These are phyloP conservation scores for Chanos chanos DNA, from an alignment of 2,797 vertebrate species.

Conservation along the genomic window DNA sequence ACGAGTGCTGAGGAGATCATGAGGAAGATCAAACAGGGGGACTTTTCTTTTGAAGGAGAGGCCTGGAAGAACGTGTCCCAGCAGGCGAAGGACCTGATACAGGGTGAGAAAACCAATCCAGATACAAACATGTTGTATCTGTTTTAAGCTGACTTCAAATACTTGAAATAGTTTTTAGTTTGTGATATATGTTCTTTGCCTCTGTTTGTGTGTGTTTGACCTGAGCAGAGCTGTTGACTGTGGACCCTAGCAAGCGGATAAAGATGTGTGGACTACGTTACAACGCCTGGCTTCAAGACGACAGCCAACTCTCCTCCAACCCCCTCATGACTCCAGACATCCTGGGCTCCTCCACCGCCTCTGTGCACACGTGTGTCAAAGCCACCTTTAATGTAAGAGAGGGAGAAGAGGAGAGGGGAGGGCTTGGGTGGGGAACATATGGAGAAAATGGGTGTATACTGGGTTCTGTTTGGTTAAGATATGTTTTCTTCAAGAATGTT, in stretches of 20 bases:
- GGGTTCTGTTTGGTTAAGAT: too few species aligned
- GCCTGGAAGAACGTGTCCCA: slow-evolving; percentile 96
- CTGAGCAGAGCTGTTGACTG: slow-evolving; percentile 87
- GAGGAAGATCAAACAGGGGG: slow-evolving; percentile 98
- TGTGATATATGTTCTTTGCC: slow-evolving; percentile 9
- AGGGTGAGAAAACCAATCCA: slow-evolving; percentile 69
- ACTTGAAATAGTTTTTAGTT: background rate
- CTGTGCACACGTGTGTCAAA: slow-evolving; percentile 95
- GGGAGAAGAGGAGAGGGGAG: background rate
- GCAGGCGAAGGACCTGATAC: slow-evolving; percentile 96
- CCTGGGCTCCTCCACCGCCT: slow-evolving; percentile 87
- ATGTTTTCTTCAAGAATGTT: too few species aligned
- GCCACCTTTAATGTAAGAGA: slow-evolving; percentile 92
- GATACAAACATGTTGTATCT: background rate
- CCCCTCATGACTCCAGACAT: slow-evolving; percentile 98
- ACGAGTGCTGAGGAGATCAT: slow-evolving; percentile 95
- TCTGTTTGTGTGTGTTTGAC: slow-evolving; percentile 11
- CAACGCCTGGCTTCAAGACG: slow-evolving; percentile 97
- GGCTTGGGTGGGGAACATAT: background rate
- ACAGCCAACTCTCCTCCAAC: slow-evolving; percentile 96
- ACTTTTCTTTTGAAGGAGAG: slow-evolving; percentile 95
- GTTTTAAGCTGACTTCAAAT: background rate
- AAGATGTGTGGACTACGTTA: slow-evolving; percentile 96
- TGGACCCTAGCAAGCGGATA: slow-evolving; percentile 97
- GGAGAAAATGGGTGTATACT: too few species aligned